These are phyloP conservation scores for Chesias legatella DNA, from an alignment of 2,888 invertebrate genomes.

Conservation along the genomic window DNA sequence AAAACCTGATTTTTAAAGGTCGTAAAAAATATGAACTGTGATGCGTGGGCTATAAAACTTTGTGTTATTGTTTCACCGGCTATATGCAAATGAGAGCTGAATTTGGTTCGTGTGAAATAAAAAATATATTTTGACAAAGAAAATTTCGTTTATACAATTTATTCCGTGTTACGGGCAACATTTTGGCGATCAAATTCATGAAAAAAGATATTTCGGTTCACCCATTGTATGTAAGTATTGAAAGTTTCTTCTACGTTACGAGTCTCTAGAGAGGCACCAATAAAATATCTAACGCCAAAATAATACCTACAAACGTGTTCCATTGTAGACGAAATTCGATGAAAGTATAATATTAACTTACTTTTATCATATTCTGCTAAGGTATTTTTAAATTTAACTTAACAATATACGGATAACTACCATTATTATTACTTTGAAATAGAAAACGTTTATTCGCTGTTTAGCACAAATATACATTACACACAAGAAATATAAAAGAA, in stretches of 20 bases:
- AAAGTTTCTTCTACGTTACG: constrained; percentile 23
- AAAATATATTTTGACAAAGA: constrained; percentile 8
- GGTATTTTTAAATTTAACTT: constrained; percentile 12
- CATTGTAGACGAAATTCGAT: constrained; percentile 25
- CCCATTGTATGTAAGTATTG: constrained; percentile 24
- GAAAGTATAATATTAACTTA: constrained; percentile 24
- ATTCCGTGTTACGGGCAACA: constrained; percentile 12
- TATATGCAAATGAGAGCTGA: constrained; percentile 10
- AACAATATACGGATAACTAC: constrained; percentile 1
- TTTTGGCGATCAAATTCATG: constrained; percentile 24
- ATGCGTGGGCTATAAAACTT: constrained; percentile 12
- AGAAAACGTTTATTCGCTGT: background rate
- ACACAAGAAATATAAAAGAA: no score
- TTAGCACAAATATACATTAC: background rate
- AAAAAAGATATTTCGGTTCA: constrained; percentile 22
- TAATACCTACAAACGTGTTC: constrained; percentile 27
- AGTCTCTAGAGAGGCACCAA: constrained; percentile 29
- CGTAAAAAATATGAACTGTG: constrained; percentile 8
- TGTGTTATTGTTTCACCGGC: constrained; percentile 17
- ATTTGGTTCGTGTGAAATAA: constrained; percentile 10
- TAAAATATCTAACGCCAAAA: constrained; percentile 30
- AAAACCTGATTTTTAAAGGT: background rate
- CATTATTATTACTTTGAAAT: no score
- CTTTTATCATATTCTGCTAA: constrained; percentile 25
- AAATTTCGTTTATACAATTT: constrained; percentile 19